These are phyloP conservation scores for Helogale parvula DNA, from an alignment of 2,113 vertebrate genomes.

Conservation along the genomic window DNA sequence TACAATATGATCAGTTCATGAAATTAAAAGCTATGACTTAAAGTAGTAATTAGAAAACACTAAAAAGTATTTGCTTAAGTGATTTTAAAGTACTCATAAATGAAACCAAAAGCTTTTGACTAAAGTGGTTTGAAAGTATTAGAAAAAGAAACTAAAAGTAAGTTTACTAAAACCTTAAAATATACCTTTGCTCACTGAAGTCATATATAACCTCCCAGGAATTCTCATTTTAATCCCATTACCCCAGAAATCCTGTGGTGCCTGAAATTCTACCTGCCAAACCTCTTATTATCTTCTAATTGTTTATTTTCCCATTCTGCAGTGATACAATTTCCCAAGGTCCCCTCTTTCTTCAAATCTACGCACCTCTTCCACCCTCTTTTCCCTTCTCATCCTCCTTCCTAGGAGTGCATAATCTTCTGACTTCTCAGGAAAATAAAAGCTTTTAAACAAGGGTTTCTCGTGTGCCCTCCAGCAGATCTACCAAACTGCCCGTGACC, in stretches of 20 bases:
- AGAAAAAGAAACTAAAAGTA: neutral
- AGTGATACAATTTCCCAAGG: neutral
- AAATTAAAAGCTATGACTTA: conserved; percentile 43
- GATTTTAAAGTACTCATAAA: conserved; percentile 7
- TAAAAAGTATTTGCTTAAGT: neutral
- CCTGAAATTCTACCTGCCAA: neutral
- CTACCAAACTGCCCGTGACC: neutral
- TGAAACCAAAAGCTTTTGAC: conserved; percentile 16
- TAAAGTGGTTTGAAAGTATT: conserved; percentile 6
- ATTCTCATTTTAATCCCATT: conserved; percentile 27
- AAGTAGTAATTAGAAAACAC: conserved; percentile 46
- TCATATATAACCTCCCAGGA: neutral
- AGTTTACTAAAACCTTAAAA: conserved; percentile 8
- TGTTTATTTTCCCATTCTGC: neutral
- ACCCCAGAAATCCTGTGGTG: neutral
- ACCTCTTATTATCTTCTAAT: neutral
- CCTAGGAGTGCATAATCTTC: neutral
- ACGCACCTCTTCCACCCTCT: neutral
- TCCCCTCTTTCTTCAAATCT: neutral
- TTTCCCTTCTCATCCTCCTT: neutral
- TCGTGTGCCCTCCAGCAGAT: neutral
- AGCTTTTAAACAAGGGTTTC: neutral
- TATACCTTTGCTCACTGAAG: neutral
- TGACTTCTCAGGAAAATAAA: neutral
- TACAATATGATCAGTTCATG: neutral